Conservation (phyloP, 2,113 vertebrate species). For the Sinocyclocheilus anophthalmus region DNA sequence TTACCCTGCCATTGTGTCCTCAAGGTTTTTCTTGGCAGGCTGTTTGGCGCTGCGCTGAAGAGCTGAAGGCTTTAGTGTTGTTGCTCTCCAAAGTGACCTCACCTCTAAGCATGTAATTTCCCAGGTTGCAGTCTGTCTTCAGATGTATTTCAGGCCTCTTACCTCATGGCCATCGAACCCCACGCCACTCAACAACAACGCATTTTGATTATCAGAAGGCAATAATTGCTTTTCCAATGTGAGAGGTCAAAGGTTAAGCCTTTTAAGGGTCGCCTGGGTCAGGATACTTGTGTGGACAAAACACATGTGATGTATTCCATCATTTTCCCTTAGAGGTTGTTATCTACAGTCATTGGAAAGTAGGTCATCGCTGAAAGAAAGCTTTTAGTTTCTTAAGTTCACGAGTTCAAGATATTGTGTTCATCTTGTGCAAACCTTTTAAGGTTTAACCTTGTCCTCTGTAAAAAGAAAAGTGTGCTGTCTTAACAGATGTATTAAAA, state of each 20-base stretch:
- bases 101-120: conserved; percentile 15
- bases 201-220: conserved; percentile 75
- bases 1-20: conserved; percentile 16
- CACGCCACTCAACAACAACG: conserved; percentile 47
- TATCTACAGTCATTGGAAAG: conserved; percentile 38
- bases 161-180: conserved; percentile 67
- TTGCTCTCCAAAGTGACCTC: conserved; percentile 23
- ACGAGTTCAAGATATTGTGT: conserved; percentile 5
- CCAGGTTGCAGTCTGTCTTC: conserved; percentile 12
- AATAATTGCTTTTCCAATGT: conserved; percentile 73
- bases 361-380: neutral
- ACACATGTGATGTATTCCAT: conserved; percentile 57
- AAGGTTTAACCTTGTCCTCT: conserved; percentile 17
- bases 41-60: neutral
- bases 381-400: conserved; percentile 13
- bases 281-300: conserved; percentile 56
- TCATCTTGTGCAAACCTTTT: conserved; percentile 7
- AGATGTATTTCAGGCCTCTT: conserved; percentile 47
- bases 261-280: conserved; percentile 62
- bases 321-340: conserved; percentile 62
- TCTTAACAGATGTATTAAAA: neutral
- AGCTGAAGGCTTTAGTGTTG: conserved; percentile 6
- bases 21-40: conserved; percentile 9
- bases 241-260: conserved; percentile 67
- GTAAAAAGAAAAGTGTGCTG: neutral